Conservation (phyloP, 1,140 invertebrate species). For the Bombus balteatus region DNA sequence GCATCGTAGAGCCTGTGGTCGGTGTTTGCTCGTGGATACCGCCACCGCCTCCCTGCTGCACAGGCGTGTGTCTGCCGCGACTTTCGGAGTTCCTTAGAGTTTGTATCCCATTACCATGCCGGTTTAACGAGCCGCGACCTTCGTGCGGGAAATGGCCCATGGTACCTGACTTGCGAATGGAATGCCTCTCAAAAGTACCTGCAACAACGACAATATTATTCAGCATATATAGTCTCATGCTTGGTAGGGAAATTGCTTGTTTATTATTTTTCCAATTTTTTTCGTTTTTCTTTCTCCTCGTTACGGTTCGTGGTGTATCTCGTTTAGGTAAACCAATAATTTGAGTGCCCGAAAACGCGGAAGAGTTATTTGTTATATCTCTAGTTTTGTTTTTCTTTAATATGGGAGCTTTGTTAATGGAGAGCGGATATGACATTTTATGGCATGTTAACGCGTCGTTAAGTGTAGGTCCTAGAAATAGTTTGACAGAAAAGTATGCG, state of each 20-base stretch:
- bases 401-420: neutral
- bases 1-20: constrained; percentile 85
- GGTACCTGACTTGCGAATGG: constrained; percentile 82
- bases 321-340: neutral
- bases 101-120: constrained; percentile 78
- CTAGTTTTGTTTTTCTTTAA: neutral
- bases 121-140: constrained; percentile 80
- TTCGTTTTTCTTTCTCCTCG: neutral
- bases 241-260: neutral
- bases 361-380: neutral
- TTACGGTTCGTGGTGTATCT: neutral
- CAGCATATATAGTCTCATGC: constrained; percentile 1
- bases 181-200: constrained; percentile 81
- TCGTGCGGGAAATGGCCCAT: constrained; percentile 80
- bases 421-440: neutral
- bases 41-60: constrained; percentile 38
- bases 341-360: neutral
- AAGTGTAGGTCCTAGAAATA: too few relatives aligned
- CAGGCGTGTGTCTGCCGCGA: constrained; percentile 73
- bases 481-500: neutral
- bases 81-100: constrained; percentile 73
- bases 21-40: constrained; percentile 75
- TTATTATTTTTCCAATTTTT: neutral
- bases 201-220: constrained; percentile 24
- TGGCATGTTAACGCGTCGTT: too few relatives aligned